These are phyloP conservation scores for Ardeotis arabs DNA, from an alignment of 2,113 vertebrate species.

Conservation along the genomic window DNA sequence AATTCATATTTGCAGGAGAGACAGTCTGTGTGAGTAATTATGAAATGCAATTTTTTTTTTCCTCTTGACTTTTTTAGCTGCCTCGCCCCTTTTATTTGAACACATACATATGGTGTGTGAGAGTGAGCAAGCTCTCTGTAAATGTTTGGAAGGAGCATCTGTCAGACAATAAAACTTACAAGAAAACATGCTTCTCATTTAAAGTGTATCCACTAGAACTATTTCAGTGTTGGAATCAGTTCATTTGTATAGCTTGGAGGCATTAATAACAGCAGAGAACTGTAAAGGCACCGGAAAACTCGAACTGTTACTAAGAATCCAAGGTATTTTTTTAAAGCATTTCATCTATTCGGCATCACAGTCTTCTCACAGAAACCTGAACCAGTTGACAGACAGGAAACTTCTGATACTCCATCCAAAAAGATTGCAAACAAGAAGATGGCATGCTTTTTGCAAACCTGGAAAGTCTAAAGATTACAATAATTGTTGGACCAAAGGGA, in stretches of 20 bases:
- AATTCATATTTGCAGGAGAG: conserved; percentile 41
- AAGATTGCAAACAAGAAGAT: conserved; percentile 45
- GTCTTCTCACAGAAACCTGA: conserved; percentile 40
- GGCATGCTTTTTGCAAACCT: conserved; percentile 46
- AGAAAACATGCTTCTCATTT: conserved; percentile 66
- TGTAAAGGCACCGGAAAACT: conserved; percentile 42
- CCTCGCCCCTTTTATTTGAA: conserved; percentile 62
- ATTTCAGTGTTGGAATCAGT: conserved; percentile 38
- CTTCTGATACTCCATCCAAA: neutral
- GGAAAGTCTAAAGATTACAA: conserved; percentile 75
- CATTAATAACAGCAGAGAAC: conserved; percentile 52
- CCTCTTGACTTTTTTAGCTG: conserved; percentile 57
- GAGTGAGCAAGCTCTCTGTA: conserved; percentile 59
- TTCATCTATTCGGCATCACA: conserved; percentile 38
- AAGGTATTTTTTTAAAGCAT: conserved; percentile 10
- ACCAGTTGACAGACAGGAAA: conserved; percentile 1
- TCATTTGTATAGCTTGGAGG: conserved; percentile 59
- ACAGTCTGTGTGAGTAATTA: conserved; percentile 53
- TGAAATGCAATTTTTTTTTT: conserved; percentile 51
- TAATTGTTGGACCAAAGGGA: conserved; percentile 73
- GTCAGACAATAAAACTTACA: conserved; percentile 66
- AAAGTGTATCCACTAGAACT: conserved; percentile 40
- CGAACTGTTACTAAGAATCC: conserved; percentile 7
- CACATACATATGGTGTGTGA: conserved; percentile 59
- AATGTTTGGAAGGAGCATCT: conserved; percentile 69